Base-by-base conservation (phyloP, 2,888 invertebrate species). In the Muscina levida region DNA sequence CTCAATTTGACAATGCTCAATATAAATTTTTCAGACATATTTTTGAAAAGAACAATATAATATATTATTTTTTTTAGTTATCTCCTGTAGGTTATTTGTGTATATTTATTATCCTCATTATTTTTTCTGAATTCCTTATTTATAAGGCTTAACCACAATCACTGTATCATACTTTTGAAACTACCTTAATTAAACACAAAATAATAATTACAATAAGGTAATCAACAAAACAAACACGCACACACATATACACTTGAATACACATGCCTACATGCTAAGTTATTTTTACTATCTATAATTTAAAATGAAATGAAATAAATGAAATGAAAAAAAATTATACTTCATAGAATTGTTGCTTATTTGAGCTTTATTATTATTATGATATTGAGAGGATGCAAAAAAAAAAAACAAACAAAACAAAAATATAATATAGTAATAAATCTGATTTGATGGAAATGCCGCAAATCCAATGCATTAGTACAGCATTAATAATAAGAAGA, bases 281-380 rank as follows among this genome's bases (percentile, higher is more conserved):
- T 53, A 42, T 66, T 56, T 72, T 79, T 72, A 66, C 48, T 71
- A 67, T 56, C 77, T 76, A 66, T 77, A 67, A 67, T 80, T 79
- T 80, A 51, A 17, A 59, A 62, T 62, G 39, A 42, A 10, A 22
- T 24, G 31, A 31, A n/a, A n/a, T n/a, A 51, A 19, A 19, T 17
- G 19, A 51, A 51, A 68, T 11, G 8, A 66, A 37, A 42, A 39
- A 31, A 46, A 44, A 53, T 42, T 57, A n/a, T 75, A 73, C 57
- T 71, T 77, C 67, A 72, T 74, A 72, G 56, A 72, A 77, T 77
- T 81, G 80, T 77, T 81, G 71, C 71, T 81, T 73, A 39, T 79
- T 81, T 74, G 71, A 70, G 71, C 79, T 80, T 72, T 56, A 73
- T 80, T 51, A 72, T 73, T 81, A 68, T n/a, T n/a, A 77, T 72